A percentile compares a stretch with the other conserved stretches of the same genome.
Conservation (phyloP, 2,797 vertebrate species). For the Xiphophorus birchmanni region DNA sequence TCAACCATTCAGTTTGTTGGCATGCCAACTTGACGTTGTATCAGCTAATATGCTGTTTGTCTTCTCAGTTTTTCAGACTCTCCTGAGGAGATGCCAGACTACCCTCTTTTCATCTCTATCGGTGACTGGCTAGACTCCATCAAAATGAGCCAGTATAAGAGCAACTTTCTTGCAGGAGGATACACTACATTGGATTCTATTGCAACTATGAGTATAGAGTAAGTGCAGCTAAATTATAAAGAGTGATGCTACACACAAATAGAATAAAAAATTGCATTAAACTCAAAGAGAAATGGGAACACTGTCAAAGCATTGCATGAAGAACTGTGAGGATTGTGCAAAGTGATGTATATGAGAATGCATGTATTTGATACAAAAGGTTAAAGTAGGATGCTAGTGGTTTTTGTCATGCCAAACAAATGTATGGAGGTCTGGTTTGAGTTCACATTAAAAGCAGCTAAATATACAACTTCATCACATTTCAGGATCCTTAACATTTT, state of each 20-base stretch:
- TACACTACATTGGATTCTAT: constrained; percentile 96
- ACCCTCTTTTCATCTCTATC: constrained; percentile 93
- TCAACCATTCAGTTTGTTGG: background rate
- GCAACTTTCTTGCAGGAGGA: constrained; percentile 95
- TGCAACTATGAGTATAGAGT: constrained; percentile 85
- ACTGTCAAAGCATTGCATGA: background rate
- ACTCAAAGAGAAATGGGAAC: constrained; percentile 8
- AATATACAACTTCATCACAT: background rate
- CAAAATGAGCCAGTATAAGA: constrained; percentile 99
- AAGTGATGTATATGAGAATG: background rate
- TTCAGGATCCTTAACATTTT: background rate
- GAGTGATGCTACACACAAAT: constrained; percentile 7
- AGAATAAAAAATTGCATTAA: constrained; percentile 14
- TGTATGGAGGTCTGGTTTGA: background rate
- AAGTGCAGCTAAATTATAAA: constrained; percentile 63
- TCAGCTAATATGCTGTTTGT: constrained; percentile 27
- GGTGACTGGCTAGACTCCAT: constrained; percentile 98
- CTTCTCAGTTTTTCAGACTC: constrained; percentile 78
- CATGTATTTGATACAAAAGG: background rate
- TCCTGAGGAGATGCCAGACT: constrained; percentile 81
- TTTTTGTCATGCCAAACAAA: background rate
- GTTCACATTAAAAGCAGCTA: background rate
- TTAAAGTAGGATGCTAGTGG: background rate
- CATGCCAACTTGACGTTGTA: constrained; percentile 2
- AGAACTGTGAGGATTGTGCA: background rate